phyloP scores from a whole-genome alignment of 2,888 invertebrate genomes.

The Merodon equestris region DNA sequence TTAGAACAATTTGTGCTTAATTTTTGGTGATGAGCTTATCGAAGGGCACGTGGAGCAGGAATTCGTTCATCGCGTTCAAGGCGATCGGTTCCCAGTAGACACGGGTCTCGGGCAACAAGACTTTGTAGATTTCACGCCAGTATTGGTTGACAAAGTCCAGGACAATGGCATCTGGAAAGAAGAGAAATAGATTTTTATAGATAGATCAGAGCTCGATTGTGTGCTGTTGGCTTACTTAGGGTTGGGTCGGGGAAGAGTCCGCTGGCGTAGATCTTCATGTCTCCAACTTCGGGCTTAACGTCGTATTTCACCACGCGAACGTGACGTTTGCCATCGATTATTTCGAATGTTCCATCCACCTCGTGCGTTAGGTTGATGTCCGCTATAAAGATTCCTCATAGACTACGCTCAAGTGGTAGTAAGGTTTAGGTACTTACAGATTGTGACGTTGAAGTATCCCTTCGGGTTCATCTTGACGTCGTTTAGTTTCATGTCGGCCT shows the following conservation, averaged over 20 bases:
- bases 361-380: conserved; percentile 82
- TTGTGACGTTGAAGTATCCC: conserved; percentile 81
- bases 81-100: conserved; percentile 76
- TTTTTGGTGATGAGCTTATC: conserved; percentile 74
- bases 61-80: conserved; percentile 74
- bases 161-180: conserved; percentile 73
- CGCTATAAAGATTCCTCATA: conserved; percentile 76
- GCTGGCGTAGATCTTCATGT: conserved; percentile 81
- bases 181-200: background rate
- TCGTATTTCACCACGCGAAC: conserved; percentile 82
- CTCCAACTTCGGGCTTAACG: conserved; percentile 83
- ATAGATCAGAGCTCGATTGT: background rate
- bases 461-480: conserved; percentile 82
- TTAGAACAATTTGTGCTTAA: conserved; percentile 59
- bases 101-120: conserved; percentile 79
- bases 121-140: conserved; percentile 80
- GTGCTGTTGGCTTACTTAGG: conserved; percentile 81
- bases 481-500: conserved; percentile 83
- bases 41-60: conserved; percentile 76
- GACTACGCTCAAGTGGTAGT: background rate
- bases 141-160: conserved; percentile 81
- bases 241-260: conserved; percentile 83
- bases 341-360: conserved; percentile 81
- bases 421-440: conserved; percentile 80
- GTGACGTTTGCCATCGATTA: conserved; percentile 80